Conservation (phyloP, 2,113 vertebrate species). For the Neomonachus schauinslandi region DNA sequence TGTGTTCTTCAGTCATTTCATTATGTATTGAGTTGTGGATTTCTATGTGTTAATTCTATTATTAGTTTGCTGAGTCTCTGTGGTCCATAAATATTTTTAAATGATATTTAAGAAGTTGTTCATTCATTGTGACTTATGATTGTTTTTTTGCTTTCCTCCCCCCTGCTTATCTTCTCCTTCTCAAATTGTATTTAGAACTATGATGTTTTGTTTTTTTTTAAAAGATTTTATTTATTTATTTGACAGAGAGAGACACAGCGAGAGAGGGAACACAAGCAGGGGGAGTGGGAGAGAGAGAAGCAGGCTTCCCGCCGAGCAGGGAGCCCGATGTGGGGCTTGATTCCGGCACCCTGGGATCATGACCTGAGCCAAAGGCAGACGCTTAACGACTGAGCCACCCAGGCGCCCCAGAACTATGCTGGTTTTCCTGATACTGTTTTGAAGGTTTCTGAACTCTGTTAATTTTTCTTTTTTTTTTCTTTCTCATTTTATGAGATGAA, state of each 20-base stretch:
- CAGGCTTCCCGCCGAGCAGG: too few species aligned
- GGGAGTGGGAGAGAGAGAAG: too few species aligned
- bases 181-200: neutral
- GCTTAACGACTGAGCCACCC: too few species aligned
- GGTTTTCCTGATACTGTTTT: neutral
- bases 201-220: too few species aligned
- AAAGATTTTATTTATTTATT: too few species aligned
- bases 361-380: too few species aligned
- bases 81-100: neutral
- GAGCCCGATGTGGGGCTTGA: too few species aligned
- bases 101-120: neutral
- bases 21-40: neutral
- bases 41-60: neutral
- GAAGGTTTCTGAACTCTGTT: neutral
- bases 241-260: too few species aligned
- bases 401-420: neutral
- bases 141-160: neutral
- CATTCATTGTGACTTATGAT: neutral
- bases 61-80: neutral
- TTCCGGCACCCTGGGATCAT: too few species aligned
- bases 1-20: neutral
- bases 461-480: neutral
- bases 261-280: too few species aligned
- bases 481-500: neutral
- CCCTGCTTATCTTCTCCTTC: neutral